These are phyloP conservation scores for Syndactyla subalaris DNA, from an alignment of 2,797 vertebrate species.

Conservation along the genomic window DNA sequence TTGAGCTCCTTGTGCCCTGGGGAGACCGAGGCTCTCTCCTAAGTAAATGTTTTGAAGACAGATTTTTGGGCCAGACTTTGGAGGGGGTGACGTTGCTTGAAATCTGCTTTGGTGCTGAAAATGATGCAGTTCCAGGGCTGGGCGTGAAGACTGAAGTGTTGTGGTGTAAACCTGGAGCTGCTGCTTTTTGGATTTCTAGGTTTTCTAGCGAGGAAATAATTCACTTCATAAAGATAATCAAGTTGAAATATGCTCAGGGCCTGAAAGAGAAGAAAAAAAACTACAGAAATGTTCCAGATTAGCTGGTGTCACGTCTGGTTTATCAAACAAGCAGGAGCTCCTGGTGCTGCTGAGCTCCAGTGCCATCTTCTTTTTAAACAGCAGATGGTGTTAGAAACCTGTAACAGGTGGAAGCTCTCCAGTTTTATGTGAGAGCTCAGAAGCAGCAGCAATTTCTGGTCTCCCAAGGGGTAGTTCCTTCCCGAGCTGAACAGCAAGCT, in stretches of 20 bases:
- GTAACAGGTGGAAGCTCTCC: slow-evolving; percentile 69
- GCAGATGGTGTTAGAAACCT: slow-evolving; percentile 78
- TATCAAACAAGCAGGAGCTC: background rate
- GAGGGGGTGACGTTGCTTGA: background rate
- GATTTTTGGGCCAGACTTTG: background rate
- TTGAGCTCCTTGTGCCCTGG: background rate
- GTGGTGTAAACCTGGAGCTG: background rate
- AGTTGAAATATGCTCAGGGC: background rate
- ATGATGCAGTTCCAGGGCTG: background rate
- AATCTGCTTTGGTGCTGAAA: background rate
- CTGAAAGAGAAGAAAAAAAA: background rate
- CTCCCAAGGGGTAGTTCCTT: slow-evolving; percentile 61
- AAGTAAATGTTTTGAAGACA: background rate
- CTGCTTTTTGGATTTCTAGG: background rate
- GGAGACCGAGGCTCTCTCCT: background rate
- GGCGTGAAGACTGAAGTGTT: background rate
- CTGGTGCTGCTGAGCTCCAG: background rate
- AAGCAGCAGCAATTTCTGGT: slow-evolving; percentile 56
- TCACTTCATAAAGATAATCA: background rate
- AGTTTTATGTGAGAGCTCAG: slow-evolving; percentile 46
- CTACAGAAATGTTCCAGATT: background rate
- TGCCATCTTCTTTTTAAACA: slow-evolving; percentile 71
- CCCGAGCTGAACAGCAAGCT: slow-evolving; percentile 13
- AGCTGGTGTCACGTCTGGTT: background rate
- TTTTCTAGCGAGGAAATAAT: background rate